Conservation (phyloP, 1,140 invertebrate genomes). For the Drosophila lowei region DNA sequence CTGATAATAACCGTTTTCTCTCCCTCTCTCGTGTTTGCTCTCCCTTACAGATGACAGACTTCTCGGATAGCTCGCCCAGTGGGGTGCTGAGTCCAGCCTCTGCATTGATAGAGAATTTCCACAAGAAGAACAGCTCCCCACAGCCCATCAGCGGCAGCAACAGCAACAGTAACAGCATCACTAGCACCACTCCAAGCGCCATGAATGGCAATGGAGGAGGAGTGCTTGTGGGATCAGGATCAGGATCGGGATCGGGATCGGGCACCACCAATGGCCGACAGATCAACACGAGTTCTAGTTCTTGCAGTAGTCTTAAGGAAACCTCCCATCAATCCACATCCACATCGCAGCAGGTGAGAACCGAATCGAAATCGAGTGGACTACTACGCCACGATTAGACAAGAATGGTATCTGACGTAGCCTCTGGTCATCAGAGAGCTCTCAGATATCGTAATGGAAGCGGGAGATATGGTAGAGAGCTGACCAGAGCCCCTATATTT, state of each 20-base stretch:
- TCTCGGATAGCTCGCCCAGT: conserved; percentile 79
- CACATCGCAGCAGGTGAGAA: conserved; percentile 81
- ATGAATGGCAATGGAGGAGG: conserved; percentile 40
- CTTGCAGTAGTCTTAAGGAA: conserved; percentile 83
- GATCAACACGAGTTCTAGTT: conserved; percentile 78
- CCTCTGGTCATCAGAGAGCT: conserved; percentile 29
- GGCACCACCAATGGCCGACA: conserved; percentile 59
- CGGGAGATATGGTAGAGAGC: conserved; percentile 6
- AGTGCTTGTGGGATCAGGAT: conserved; percentile 28
- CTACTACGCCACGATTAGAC: conserved; percentile 18
- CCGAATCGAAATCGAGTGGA: not conserved
- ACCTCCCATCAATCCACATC: conserved; percentile 79
- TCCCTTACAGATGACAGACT: conserved; percentile 80
- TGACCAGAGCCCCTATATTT: conserved; percentile 53
- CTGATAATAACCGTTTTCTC: conserved; percentile 22
- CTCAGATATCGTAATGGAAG: conserved; percentile 31
- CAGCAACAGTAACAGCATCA: conserved; percentile 15
- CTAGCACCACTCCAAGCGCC: conserved; percentile 29
- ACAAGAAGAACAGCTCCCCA: conserved; percentile 72
- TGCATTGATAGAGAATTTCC: conserved; percentile 81
- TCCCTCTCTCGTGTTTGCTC: not conserved
- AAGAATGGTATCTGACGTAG: conserved; percentile 45
- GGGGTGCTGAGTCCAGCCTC: conserved; percentile 74
- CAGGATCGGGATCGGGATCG: conserved; percentile 29
- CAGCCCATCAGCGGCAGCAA: conserved; percentile 14